Evolutionary conservation across 2,113 vertebrate genomes (phyloP), one percentile per base, ranked within the genome.

Genomic region (Halichoeres trimaculatus): DNA sequence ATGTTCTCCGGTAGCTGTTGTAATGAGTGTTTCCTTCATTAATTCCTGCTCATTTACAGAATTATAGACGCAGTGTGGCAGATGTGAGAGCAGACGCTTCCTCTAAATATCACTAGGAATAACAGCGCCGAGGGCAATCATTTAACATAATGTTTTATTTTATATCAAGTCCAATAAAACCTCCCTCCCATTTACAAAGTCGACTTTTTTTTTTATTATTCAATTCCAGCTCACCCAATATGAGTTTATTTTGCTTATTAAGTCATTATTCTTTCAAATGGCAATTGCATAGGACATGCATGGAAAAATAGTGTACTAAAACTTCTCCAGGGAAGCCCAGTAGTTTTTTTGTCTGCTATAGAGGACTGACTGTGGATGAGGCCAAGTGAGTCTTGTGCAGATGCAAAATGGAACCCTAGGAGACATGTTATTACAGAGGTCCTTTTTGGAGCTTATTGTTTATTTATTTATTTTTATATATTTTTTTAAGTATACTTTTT

Each of bases 21-120:
- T 48, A 41, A 30, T 45, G 47, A 22, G 35, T 53, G 40, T 53
- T 12, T 35, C 43, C 43, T 22, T 58, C 40, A 13, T 10, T 70
- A 40, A 59, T 59, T 69, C 52, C 62, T 35, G n/a, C 41, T 72
- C 30, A 30, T 30, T 30, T 30, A 30, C 30, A 30, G 30, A 30
- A 30, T 30, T 30, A 30, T 30, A 30, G 52, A 71, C 38, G 41
- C 23, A 51, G 38, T 69, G 45, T 43, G 76, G 50, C 56, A 71
- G 52, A 80, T 66, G 58, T 57, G 56, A 54, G 51, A 66, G 56
- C 53, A 69, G 47, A 76, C 3, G 52, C 52, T 34, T 30, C 26
- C 47, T 41, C 54, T 54, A 38, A 12, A 48, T 30, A 58, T 17
- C 19, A 40, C 30, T 2, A 9, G 19, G 12, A 40, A 9, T 19